Evolutionary conservation across 2,888 invertebrate genomes (phyloP), one percentile per base, ranked within the genome.

Genomic region (Phaedon cochleariae): DNA sequence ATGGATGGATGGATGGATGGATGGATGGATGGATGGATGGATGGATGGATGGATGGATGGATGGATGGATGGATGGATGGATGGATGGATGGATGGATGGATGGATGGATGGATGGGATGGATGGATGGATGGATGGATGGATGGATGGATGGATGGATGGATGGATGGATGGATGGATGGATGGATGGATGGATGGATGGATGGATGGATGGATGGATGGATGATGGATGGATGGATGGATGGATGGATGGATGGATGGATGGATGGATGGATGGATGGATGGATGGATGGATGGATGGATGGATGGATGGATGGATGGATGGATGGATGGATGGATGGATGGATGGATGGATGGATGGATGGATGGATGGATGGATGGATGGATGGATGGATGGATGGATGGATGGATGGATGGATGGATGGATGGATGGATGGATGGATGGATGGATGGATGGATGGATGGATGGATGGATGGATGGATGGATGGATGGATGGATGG

Each of bases 211-310:
- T 48, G 17, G 48, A n/a, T n/a, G n/a, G n/a, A n/a, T n/a, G n/a
- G n/a, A n/a, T n/a, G n/a, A n/a, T n/a, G n/a, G n/a, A n/a, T 48
- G 48, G 48, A 48, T 48, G 48, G 48, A 48, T 48, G 48, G 48
- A 48, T 48, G 48, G 48, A 48, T 48, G 48, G 48, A 48, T 48
- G 48, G 48, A 48, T 48, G 48, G 48, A 48, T 48, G 48, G 48
- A 48, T 48, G 48, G 48, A 48, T 48, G 48, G 48, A 48, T 48
- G 48, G 48, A 48, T 48, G 48, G 48, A 48, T 48, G 48, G 48
- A 48, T 48, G 48, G 48, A 48, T 48, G 48, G 48, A 48, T 48
- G 48, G 48, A 48, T 48, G 48, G 48, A 48, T 48, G 48, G 48
- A 48, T 48, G 48, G 48, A 48, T 48, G 48, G 48, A 48, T 48